Conservation (phyloP, 1,140 invertebrate species). For the Drosophila dunni region DNA sequence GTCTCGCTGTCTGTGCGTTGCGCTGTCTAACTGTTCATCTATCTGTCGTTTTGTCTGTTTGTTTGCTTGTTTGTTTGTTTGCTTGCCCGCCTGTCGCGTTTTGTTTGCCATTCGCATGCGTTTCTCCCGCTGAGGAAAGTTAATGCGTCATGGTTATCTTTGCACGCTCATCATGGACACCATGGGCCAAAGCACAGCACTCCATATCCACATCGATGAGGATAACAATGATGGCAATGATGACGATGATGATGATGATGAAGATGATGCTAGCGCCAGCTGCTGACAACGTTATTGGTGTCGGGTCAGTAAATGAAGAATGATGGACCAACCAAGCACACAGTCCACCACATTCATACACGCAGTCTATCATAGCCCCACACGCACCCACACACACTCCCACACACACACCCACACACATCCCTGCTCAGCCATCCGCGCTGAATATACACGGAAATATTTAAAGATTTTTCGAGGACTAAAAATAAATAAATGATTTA, state of each 20-base stretch:
- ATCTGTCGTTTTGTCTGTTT: slow-evolving; percentile 1
- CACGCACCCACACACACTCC: slow-evolving; percentile 18
- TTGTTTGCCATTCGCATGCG: slow-evolving; percentile 77
- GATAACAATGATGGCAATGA: slow-evolving; percentile 50
- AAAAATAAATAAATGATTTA: no score
- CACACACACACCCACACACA: slow-evolving; percentile 12
- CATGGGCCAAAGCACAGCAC: slow-evolving; percentile 3
- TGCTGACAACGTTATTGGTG: slow-evolving; percentile 72
- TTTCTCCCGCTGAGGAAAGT: slow-evolving; percentile 59
- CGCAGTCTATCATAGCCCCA: slow-evolving; percentile 1
- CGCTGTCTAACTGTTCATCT: slow-evolving; percentile 51
- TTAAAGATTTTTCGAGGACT: no score
- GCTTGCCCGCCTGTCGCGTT: slow-evolving; percentile 71
- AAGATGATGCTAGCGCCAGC: slow-evolving; percentile 55
- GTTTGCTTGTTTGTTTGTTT: slow-evolving; percentile 14
- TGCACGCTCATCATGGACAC: slow-evolving; percentile 54
- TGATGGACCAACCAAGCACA: slow-evolving; percentile 61
- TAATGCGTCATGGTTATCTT: slow-evolving; percentile 69
- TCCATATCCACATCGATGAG: slow-evolving; percentile 66
- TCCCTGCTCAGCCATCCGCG: slow-evolving; percentile 37
- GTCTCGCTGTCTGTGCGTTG: slow-evolving; percentile 31
- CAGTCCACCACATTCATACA: slow-evolving; percentile 21
- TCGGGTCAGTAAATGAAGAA: slow-evolving; percentile 81
- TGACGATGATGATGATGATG: slow-evolving; percentile 32
- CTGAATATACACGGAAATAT: slow-evolving; percentile 1